A percentile compares a stretch with the other conserved stretches of the same genome.
Evolutionary conservation across 1,140 invertebrate species (phyloP).

Genomic region (Brachionus asplanchnoidis): DNA sequence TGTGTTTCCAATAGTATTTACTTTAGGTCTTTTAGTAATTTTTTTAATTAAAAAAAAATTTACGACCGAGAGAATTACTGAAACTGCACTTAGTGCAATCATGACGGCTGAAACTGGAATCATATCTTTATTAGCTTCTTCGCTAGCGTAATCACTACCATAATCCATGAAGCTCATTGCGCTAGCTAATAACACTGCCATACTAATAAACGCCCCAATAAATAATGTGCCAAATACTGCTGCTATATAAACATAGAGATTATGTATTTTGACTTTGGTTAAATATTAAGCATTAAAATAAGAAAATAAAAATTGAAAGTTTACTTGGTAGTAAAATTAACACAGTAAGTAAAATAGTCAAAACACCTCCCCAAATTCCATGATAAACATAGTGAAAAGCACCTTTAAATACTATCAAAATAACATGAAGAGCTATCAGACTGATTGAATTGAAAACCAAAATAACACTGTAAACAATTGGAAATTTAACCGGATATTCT

Average conservation of each 20-base stretch:
- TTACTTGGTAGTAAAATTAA: background rate
- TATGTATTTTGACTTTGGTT: background rate
- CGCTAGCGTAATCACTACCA: background rate
- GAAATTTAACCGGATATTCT: background rate
- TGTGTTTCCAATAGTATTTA: background rate
- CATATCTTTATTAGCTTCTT: background rate
- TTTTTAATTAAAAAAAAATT: background rate
- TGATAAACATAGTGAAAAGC: background rate
- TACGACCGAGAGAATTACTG: background rate
- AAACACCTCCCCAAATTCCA: constrained; percentile 1
- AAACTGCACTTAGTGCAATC: background rate
- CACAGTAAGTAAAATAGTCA: background rate
- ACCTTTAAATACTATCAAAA: background rate
- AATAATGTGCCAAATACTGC: background rate
- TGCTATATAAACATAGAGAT: background rate
- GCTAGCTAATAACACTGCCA: background rate
- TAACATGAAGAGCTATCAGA: background rate
- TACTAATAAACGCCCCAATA: background rate
- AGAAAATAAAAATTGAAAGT: background rate
- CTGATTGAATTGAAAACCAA: background rate
- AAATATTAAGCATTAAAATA: background rate
- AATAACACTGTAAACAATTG: background rate
- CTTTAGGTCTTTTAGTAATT: background rate
- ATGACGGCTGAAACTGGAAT: background rate
- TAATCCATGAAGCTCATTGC: background rate